Evolutionary conservation across 2,888 invertebrate genomes (phyloP), one percentile per base, ranked within the genome.

Genomic region (Xanthorhoe designata): DNA sequence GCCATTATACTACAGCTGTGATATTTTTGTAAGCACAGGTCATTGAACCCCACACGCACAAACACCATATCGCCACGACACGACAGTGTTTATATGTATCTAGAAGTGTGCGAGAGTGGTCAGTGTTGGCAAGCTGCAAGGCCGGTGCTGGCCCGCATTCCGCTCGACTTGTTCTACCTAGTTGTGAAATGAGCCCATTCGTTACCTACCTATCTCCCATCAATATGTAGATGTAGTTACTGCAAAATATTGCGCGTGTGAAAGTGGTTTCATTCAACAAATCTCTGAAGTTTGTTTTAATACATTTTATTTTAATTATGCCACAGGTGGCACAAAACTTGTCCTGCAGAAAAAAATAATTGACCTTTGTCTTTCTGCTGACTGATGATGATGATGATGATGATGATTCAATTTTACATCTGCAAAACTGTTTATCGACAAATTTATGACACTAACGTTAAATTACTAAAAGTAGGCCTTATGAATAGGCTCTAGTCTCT

Each of bases 121-220:
- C 91, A 90, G 84, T 80, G 84, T 86, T 88, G 89, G 90, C 88
- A 86, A 88, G 89, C 87, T 84, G 86, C 92, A 91, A 91, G 91
- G 91, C 90, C 91, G 88, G 83, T 61, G 73, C 78, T 85, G 84
- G 84, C 80, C 89, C 87, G 89, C 91, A 91, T 91, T 92, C 92
- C 92, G 82, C 84, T 84, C 84, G 81, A 86, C 84, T 84, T 83
- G 84, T 84, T 73, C 65, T 80, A 79, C 82, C 77, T 78, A 73
- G 80, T 91, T 91, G 88, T 90, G 90, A 91, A 92, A 91, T 83
- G 86, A 84, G 83, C 78, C 83, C 85, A 89, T 87, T 91, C 82
- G 84, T 83, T 85, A 80, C 79, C 76, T 85, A 82, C 80, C 76
- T 78, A 80, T 80, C 77, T 79, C 79, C 75, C 76, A 83, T 84